These are phyloP conservation scores for Nanorana parkeri DNA, from an alignment of 2,113 vertebrate species.

Conservation along the genomic window DNA sequence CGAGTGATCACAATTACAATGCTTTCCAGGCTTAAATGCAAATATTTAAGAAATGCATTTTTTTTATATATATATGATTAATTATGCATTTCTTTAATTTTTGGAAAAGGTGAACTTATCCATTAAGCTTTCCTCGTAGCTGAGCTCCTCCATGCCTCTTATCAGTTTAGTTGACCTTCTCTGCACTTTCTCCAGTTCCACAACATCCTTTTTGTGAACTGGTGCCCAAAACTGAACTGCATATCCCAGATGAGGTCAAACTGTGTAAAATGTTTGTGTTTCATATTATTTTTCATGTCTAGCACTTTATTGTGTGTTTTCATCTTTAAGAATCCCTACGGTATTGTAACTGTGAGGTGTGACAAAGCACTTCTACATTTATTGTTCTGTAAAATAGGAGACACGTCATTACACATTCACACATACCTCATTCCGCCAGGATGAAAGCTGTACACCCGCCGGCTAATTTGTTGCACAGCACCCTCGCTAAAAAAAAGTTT, in stretches of 20 bases:
- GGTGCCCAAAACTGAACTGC: background rate
- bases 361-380: conserved; percentile 65
- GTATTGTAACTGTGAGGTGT: conserved; percentile 55
- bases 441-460: conserved; percentile 58
- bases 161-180: no score
- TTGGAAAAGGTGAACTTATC: no score
- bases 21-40: no score
- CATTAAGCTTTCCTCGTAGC: no score
- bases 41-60: no score
- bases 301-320: conserved; percentile 62
- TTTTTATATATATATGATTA: no score
- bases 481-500: conserved; percentile 76
- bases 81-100: no score
- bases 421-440: conserved; percentile 62
- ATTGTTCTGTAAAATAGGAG: conserved; percentile 60
- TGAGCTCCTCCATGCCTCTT: no score
- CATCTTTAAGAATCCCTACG: conserved; percentile 72
- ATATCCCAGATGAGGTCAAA: no score
- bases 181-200: no score
- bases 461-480: conserved; percentile 71
- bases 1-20: no score
- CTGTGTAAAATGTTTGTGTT: background rate
- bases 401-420: conserved; percentile 70
- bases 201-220: no score
- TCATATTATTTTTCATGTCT: conserved; percentile 48